phyloP scores from a whole-genome alignment of 2,888 invertebrate genomes.

The Amblyjoppa proteus region DNA sequence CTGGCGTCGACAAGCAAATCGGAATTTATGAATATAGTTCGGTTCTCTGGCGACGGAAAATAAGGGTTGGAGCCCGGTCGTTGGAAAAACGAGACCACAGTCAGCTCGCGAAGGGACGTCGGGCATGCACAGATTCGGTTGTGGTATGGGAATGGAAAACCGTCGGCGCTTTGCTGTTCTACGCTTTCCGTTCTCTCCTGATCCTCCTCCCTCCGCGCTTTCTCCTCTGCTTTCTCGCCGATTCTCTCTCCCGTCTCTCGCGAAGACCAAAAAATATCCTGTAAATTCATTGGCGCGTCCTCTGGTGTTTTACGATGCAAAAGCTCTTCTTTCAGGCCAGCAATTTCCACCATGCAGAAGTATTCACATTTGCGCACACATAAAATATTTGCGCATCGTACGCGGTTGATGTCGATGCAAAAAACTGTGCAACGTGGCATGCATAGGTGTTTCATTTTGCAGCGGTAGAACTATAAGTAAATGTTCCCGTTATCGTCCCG shows the following conservation, averaged over 20 bases:
- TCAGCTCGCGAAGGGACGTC: not conserved
- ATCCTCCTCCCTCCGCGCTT: conserved; percentile 15
- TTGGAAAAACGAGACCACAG: conserved; percentile 46
- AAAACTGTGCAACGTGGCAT: not conserved
- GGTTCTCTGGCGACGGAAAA: conserved; percentile 51
- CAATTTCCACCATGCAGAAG: conserved; percentile 24
- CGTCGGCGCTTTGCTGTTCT: conserved; percentile 27
- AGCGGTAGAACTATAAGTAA: conserved; percentile 41
- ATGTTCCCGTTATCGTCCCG: conserved; percentile 3
- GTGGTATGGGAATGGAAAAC: conserved; percentile 35
- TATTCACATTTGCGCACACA: not conserved
- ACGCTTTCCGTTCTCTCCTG: conserved; percentile 11
- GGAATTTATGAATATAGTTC: conserved; percentile 74
- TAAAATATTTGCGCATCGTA: not conserved
- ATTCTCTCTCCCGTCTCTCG: conserved; percentile 17
- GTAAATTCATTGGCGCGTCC: conserved; percentile 54
- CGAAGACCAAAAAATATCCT: conserved; percentile 47
- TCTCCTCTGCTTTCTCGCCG: not conserved
- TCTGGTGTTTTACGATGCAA: conserved; percentile 26
- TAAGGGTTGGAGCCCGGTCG: conserved; percentile 43
- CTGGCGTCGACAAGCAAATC: conserved; percentile 75
- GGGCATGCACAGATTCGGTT: not conserved
- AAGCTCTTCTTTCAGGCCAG: conserved; percentile 29
- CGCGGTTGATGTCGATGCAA: not conserved
- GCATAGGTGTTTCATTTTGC: conserved; percentile 7